Evolutionary conservation across 2,888 invertebrate species (phyloP), one percentile per base, ranked within the genome.

Genomic region (Epirrhoe tristata): DNA sequence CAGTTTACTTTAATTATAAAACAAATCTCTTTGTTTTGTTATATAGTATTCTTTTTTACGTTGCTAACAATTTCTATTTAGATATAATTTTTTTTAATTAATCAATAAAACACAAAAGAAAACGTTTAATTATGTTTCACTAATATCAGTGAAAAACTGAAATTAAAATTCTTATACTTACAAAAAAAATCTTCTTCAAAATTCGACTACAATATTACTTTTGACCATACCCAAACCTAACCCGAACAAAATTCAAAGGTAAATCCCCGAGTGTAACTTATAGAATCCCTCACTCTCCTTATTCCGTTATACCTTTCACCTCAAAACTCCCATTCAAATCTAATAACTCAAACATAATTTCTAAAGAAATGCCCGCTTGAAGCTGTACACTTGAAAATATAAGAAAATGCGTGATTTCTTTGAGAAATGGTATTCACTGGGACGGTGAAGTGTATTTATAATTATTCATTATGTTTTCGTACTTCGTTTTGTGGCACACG

Each of bases 291-390:
- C 12, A n/a, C 34, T 31, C 52, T 53, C 48, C 3, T 61, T 48
- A 66, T 48, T 46, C 46, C 48, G 53, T 58, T 34, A 66, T 32
- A 36, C 50, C 50, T 54, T 66, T 62, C 43, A 58, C 17, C 53
- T 66, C 50, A 53, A 51, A 58, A 43, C 55, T 36, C 24, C 8
- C 53, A 48, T 54, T 62, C 46, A 55, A 58, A 58, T 62, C 48
- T 50, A 61, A 66, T 57, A 54, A 54, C 14, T 66, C 50, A 59
- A 63, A 56, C 14, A 39, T 34, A 58, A 67, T 34, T 10, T 58
- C 46, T 17, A 34, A 58, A 58, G 43, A 55, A 66, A 66, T 32
- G 16, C 34, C 36, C 46, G 5, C 59, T 53, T 53, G 17, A 31
- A 24, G 17, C 52, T 66, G 54, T 50, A 58, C 52, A 58, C 36